Evolutionary conservation across 2,888 invertebrate genomes (phyloP).

Genomic region (Eupithecia abbreviata): DNA sequence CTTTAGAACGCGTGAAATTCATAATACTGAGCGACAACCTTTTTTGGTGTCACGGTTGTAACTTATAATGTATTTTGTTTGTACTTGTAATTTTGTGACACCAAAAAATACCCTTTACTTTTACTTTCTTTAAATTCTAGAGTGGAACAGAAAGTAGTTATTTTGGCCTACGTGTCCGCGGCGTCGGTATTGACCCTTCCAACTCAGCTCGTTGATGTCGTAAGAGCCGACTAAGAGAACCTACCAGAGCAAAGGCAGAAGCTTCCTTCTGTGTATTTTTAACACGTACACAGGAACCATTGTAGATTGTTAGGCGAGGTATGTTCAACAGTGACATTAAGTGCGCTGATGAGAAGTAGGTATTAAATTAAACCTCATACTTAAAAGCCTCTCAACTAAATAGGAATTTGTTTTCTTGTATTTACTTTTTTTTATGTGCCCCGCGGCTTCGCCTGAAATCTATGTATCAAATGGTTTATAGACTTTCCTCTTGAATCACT

Average conservation of each 20-base stretch:
- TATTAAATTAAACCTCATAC: too few species aligned
- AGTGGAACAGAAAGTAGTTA: neutral
- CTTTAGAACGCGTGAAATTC: neutral
- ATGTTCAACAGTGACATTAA: neutral
- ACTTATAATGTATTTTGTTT: too few species aligned
- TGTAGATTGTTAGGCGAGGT: neutral
- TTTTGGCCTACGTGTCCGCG: neutral
- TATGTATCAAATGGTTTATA: too few species aligned
- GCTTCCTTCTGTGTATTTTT: neutral
- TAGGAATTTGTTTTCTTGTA: neutral
- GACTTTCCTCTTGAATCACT: too few species aligned
- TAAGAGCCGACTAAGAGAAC: neutral
- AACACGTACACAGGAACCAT: neutral
- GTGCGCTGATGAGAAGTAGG: neutral
- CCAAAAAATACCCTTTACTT: too few species aligned
- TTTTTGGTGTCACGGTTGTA: too few species aligned
- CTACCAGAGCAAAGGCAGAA: neutral
- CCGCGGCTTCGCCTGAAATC: too few species aligned
- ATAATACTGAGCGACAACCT: neutral
- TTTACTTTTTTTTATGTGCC: neutral
- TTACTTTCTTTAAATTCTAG: too few species aligned
- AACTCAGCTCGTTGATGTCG: neutral
- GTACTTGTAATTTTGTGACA: too few species aligned
- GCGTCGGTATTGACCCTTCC: neutral
- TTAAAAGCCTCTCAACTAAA: neutral